Conservation (phyloP, 2,113 vertebrate genomes). For the Campylorhamphus procurvoides region DNA sequence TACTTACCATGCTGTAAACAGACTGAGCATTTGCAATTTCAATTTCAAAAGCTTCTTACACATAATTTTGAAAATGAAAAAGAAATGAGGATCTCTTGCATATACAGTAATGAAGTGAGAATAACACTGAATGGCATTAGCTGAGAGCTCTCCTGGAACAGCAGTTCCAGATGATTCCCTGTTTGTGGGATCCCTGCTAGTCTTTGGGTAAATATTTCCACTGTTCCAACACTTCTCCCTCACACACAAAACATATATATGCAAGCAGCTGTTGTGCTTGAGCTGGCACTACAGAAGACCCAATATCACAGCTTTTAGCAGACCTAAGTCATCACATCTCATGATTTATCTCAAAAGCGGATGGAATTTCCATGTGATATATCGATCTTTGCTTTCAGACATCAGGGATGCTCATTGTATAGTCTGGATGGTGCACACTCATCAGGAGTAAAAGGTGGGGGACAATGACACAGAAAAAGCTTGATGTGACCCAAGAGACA, state of each 20-base stretch:
- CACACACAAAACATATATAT: neutral
- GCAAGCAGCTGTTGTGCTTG: neutral
- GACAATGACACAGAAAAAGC: neutral
- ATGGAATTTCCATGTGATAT: neutral
- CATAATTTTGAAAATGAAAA: neutral
- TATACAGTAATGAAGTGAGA: neutral
- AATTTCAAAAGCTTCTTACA: slow-evolving; percentile 11
- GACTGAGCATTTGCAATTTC: neutral
- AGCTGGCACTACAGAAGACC: neutral
- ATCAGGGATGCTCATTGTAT: neutral
- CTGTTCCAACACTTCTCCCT: neutral
- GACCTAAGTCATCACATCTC: neutral
- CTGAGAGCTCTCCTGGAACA: neutral
- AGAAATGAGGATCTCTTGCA: neutral
- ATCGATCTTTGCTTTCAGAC: neutral
- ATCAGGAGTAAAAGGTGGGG: neutral
- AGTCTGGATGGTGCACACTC: neutral
- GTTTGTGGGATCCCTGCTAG: neutral
- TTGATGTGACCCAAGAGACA: neutral
- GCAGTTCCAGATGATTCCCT: neutral
- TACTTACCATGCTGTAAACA: neutral
- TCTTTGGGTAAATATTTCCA: neutral
- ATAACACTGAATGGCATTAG: neutral
- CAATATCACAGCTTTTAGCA: neutral
- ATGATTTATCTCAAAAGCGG: neutral